These are phyloP conservation scores for Meiosimyza decipiens DNA, from an alignment of 2,888 invertebrate species.

Conservation along the genomic window DNA sequence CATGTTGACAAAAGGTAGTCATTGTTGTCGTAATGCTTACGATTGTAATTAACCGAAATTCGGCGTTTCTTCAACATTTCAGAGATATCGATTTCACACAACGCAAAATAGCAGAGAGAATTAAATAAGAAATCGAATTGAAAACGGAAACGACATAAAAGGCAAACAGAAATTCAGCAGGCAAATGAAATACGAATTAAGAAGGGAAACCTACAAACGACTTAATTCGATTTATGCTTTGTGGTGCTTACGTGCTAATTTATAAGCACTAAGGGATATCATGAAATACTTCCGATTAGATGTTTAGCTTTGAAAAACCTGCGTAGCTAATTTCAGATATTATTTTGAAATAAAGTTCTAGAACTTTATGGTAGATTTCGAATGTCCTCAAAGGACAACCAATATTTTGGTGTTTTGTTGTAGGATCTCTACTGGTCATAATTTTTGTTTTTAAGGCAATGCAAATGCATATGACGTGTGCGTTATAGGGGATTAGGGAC, in stretches of 20 bases:
- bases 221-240: slow-evolving; percentile 17
- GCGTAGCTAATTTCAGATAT: no score
- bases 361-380: no score
- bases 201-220: slow-evolving; percentile 23
- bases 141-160: slow-evolving; percentile 24
- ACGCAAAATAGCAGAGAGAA: neutral
- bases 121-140: slow-evolving; percentile 11
- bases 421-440: no score
- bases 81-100: slow-evolving; percentile 31
- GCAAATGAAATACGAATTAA: slow-evolving; percentile 2
- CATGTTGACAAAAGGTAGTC: neutral
- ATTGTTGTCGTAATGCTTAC: slow-evolving; percentile 11
- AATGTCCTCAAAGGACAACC: no score
- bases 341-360: no score
- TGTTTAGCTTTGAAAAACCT: no score
- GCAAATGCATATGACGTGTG: no score
- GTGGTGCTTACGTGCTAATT: neutral
- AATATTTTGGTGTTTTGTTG: no score
- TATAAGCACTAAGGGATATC: no score
- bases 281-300: no score
- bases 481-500: no score
- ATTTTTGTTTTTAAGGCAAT: no score
- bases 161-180: neutral
- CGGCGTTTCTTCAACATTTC: slow-evolving; percentile 24
- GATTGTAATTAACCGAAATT: slow-evolving; percentile 30